Evolutionary conservation across 2,888 invertebrate species (phyloP), one percentile per base, ranked within the genome.

Genomic region (Pachliopta kotzebuea): DNA sequence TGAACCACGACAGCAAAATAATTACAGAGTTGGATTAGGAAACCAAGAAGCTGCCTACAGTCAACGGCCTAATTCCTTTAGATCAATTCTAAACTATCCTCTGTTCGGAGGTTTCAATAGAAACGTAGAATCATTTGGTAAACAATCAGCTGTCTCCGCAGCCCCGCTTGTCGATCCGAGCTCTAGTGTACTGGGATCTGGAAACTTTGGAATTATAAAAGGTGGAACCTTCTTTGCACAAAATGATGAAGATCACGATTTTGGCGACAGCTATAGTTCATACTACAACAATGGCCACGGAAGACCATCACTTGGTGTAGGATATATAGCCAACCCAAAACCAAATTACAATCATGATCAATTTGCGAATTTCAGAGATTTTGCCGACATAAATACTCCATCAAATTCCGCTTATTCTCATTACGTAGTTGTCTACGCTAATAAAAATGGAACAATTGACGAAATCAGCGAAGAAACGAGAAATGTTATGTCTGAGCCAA

Each of bases 291-390:
- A 95, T 74, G 95, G 95, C 0, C 95, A 96, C 63, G 95, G 95
- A 20, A 93, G 96, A 56, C 95, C 96, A 0, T 93, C 94, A 0
- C 88, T 85, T 60, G 94, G 94, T 69, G 88, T 92, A 31, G 89
- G 91, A 26, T 93, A 94, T 70, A 92, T 93, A 45, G 93, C 94
- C 0, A 96, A 96, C 75, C 95, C 96, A 0, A 93, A 95, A 76
- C 95, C 95, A 6, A 95, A 95, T 60, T 94, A 95, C 71, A 94
- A 95, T 29, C 94, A 95, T 65, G 96, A 97, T 75, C 97, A 97
- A 77, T 97, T 97, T 77, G 96, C 96, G 6, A 96, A 97, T 79
- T 97, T 97, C 88, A 93, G 96, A 74, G 97, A 97, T 80, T 97
- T 97, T 76, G 97, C 97, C 0, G 97, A 97, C 74, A 97, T 97